Conservation (phyloP, 30 jellyfish, hydroid and myxozoan species). For the Aurelia aurita region DNA sequence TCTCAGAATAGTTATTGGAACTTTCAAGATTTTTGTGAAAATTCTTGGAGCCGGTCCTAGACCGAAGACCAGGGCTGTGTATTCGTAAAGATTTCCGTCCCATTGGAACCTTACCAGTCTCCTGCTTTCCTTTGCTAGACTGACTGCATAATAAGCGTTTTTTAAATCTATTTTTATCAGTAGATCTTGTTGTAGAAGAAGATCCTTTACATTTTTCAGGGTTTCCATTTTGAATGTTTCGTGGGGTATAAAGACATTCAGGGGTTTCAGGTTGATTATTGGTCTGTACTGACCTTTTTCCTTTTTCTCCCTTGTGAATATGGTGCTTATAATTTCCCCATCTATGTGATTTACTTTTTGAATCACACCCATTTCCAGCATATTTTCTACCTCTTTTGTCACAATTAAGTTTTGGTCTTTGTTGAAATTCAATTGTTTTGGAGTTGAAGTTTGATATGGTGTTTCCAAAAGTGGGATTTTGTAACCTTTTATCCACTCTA, state of each 20-base stretch:
- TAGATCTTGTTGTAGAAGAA: background rate
- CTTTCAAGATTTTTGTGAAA: too few relatives aligned
- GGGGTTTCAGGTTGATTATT: background rate
- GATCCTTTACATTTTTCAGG: background rate
- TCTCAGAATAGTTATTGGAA: too few relatives aligned
- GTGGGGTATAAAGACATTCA: background rate
- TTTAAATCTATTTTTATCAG: background rate
- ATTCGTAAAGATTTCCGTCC: background rate
- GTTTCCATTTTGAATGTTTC: background rate
- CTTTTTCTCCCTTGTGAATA: conserved; percentile 11
- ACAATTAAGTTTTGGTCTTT: background rate
- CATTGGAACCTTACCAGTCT: background rate
- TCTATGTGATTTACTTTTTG: background rate
- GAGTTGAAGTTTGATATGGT: background rate
- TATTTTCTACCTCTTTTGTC: background rate
- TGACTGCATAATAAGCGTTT: background rate
- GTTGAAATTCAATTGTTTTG: background rate
- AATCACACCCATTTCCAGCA: conserved; percentile 20
- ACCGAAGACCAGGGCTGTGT: background rate
- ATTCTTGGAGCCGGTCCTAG: too few relatives aligned
- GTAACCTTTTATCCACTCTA: conserved; percentile 19
- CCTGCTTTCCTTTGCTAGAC: background rate
- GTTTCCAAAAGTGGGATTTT: conserved; percentile 18
- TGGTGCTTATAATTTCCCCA: conserved; percentile 7
- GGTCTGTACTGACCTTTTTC: conserved; percentile 16